phyloP scores from a whole-genome alignment of 2,797 vertebrate species.

The Phoeniculus purpureus region DNA sequence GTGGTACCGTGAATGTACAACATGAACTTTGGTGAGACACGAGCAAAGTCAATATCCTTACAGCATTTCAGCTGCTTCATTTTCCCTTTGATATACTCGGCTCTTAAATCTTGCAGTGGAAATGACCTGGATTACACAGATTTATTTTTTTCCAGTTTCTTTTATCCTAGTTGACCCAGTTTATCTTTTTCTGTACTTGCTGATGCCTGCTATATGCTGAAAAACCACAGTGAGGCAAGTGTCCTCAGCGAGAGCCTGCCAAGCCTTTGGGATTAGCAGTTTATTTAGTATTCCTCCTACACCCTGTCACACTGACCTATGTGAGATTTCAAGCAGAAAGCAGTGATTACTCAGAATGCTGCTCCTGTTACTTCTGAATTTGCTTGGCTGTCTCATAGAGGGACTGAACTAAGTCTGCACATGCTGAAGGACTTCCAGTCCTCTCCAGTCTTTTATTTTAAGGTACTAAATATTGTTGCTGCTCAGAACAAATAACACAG shows the following conservation, averaged over 20 bases:
- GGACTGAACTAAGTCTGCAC: neutral
- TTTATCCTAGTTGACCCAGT: slow-evolving; percentile 20
- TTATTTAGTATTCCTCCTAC: slow-evolving; percentile 60
- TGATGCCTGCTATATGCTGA: slow-evolving; percentile 1
- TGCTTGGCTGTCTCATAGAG: neutral
- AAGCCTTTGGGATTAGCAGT: slow-evolving; percentile 52
- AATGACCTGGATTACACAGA: fast-evolving
- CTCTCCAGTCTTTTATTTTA: neutral
- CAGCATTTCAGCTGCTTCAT: neutral
- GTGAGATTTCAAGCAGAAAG: slow-evolving; percentile 45
- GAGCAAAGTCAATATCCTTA: neutral
- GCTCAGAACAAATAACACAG: neutral
- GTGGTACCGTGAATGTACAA: neutral
- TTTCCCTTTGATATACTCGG: neutral
- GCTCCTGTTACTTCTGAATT: slow-evolving; percentile 20
- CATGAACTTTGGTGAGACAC: neutral
- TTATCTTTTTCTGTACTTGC: neutral
- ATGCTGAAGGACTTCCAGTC: neutral
- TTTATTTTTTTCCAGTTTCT: neutral
- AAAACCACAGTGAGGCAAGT: slow-evolving; percentile 43
- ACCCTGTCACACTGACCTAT: neutral
- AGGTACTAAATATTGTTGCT: neutral
- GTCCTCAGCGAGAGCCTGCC: neutral
- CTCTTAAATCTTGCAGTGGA: neutral
- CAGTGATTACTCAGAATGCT: slow-evolving; percentile 23